These are phyloP conservation scores for Heliconius charithonia DNA, from an alignment of 2,888 invertebrate species.

Conservation along the genomic window DNA sequence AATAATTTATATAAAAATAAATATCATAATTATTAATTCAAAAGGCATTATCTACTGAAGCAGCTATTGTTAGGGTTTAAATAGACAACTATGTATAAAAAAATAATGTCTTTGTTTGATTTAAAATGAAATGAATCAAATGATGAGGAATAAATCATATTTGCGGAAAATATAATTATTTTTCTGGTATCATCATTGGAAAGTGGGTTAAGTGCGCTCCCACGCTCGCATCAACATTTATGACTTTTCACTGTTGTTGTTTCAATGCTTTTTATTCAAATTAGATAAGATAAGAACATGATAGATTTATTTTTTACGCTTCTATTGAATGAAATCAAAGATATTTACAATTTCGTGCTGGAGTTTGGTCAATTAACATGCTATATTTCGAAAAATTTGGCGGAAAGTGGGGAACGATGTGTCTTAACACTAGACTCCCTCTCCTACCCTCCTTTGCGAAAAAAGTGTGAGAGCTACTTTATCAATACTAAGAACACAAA, in stretches of 20 bases:
- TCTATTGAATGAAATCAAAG: neutral
- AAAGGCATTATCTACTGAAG: neutral
- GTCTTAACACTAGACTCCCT: no score
- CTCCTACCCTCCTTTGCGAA: no score
- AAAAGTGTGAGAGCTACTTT: neutral
- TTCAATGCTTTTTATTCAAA: constrained; percentile 16
- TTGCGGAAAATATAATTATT: constrained; percentile 15
- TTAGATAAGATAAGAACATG: constrained; percentile 19
- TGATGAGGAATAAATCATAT: constrained; percentile 9
- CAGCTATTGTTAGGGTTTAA: neutral
- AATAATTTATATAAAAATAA: neutral
- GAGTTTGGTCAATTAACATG: no score
- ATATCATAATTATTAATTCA: neutral
- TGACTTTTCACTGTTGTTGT: constrained; percentile 9
- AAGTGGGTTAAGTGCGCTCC: constrained; percentile 19
- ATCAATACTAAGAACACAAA: neutral
- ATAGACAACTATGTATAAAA: neutral
- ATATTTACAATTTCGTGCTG: no score
- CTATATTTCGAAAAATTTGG: no score
- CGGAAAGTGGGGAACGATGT: no score
- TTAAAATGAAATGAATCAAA: constrained; percentile 14
- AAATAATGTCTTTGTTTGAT: neutral
- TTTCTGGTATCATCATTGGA: constrained; percentile 22
- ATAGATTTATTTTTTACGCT: neutral
- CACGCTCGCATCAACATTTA: constrained; percentile 7